These are phyloP conservation scores for Phylloscopus trochilus DNA, from an alignment of 2,113 vertebrate genomes.

Conservation along the genomic window DNA sequence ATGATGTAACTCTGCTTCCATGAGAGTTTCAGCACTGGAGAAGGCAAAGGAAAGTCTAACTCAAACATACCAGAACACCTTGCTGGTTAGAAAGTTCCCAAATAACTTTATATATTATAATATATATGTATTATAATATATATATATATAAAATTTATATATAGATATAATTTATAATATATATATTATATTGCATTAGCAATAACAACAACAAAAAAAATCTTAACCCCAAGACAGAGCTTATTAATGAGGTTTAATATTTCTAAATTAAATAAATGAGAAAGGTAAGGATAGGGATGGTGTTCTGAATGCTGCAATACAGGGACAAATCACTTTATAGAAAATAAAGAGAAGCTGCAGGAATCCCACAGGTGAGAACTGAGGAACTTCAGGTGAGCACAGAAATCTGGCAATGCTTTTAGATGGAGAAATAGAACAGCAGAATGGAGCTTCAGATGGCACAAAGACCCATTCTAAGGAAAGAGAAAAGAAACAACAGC, in stretches of 20 bases:
- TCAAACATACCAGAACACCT: not conserved
- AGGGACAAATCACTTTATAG: not conserved
- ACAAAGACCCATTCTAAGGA: not conserved
- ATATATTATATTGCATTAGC: too few species aligned
- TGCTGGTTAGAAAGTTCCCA: not conserved
- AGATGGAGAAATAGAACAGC: not conserved
- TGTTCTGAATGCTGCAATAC: not conserved
- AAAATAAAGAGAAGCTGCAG: not conserved
- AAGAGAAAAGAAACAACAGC: not conserved
- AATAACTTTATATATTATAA: not conserved
- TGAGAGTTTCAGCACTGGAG: not conserved
- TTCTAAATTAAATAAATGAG: not conserved
- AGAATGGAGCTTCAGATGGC: not conserved
- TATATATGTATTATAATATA: too few species aligned
- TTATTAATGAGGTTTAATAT: not conserved
- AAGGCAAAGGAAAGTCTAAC: not conserved
- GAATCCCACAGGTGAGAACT: not conserved
- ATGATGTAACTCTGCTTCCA: not conserved
- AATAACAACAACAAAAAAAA: not conserved
- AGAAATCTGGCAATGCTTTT: not conserved
- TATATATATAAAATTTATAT: too few species aligned
- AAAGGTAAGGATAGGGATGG: not conserved
- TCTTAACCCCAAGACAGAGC: not conserved
- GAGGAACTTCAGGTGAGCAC: fast-evolving
- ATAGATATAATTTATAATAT: too few species aligned